Base-by-base conservation (phyloP, 1,140 invertebrate species). In the Leptopilina boulardi region DNA sequence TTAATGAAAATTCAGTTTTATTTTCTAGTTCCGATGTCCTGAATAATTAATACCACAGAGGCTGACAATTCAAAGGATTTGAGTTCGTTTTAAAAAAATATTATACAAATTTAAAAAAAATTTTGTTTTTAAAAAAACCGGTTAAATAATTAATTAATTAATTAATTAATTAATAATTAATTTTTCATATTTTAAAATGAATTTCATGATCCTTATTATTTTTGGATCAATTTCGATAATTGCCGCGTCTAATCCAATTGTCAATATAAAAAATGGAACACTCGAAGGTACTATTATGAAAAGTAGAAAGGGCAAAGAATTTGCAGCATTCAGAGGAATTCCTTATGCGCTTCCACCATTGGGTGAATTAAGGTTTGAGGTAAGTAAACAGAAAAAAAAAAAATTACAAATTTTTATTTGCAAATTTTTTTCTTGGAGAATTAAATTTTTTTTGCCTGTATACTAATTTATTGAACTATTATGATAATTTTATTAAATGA, bases 341-440 rank as follows among this genome's bases (percentile, higher is more conserved):
- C 93, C 93, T 3, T 94, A 92, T 73, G 93, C 93, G 9, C 83
- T 91, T 41, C 92, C 93, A 21, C 93, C 93, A 3, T 41, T 93
- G 6, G 88, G 89, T 5, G 81, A 91, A n/a, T 84, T 93, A 3
- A 84, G 93, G 80, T 94, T 93, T 76, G 83, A 91, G 89, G 92
- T 93, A 87, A 88, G 56, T 66, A 30, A 56, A 15, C 30, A 2
- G 6, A 34, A 34, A 3, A 34, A 34, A 34, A 34, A 34, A 34
- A 34, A 34, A 34, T 34, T 3, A 30, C 5, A 30, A 30, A 30
- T 30, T 30, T 30, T 30, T 30, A 38, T 38, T 6, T 38, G 34
- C 30, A 34, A 6, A n/a, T n/a, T n/a, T n/a, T n/a, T 42, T 42
- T 42, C 41, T 6, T 42, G 1, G 41, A n/a, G 5, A 51, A n/a